Evolutionary conservation across 2,113 vertebrate species (phyloP), one percentile per base, ranked within the genome.

Genomic region (Hiodon tergisus): DNA sequence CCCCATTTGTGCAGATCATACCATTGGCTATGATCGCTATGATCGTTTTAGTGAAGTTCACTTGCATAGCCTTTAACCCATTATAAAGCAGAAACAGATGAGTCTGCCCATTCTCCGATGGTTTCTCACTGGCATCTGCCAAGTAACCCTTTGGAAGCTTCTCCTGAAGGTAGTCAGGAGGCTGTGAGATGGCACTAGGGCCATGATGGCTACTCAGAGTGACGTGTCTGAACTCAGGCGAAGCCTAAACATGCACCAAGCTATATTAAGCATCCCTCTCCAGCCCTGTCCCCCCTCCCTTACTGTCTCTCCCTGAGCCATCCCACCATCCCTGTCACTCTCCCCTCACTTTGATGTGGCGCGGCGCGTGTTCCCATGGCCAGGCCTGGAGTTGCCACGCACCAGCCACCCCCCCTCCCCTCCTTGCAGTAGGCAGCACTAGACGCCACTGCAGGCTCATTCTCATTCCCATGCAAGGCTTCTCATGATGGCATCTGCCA

Each of bases 261-360:
- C 6, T 61, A 5, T 16, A 67, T 67, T 17, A 67, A 63, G 61
- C 61, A 16, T 63, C 61, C 17, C 61, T 14, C 14, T 3, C 14
- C 61, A 62, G 14, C 48, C 2, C 4, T 67, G 17, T 3, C 3
- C 4, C 46, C 50, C 10, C 47, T 11, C 8, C 4, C 72, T 66
- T 6, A 47, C 17, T 74, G 73, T 3, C 67, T 14, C 50, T 69
- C 72, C 69, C 58, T 67, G 80, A 67, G 60, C 66, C 46, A 60
- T 76, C 75, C 74, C 69, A 48, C 51, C 51, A 48, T 4, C 66
- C 17, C 47, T 78, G 71, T 13, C 59, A 53, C 69, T 74, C 69
- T 77, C 70, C 71, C 69, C 76, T 72, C 60, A 5, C 53, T 55
- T 55, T 11, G 6, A 60, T 31, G 16, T 6, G 10, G 53, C 16